A percentile compares a stretch with the other conserved stretches of the same genome.
Evolutionary conservation across 2,797 vertebrate genomes (phyloP).

Genomic region (Syngnathus rostellatus): DNA sequence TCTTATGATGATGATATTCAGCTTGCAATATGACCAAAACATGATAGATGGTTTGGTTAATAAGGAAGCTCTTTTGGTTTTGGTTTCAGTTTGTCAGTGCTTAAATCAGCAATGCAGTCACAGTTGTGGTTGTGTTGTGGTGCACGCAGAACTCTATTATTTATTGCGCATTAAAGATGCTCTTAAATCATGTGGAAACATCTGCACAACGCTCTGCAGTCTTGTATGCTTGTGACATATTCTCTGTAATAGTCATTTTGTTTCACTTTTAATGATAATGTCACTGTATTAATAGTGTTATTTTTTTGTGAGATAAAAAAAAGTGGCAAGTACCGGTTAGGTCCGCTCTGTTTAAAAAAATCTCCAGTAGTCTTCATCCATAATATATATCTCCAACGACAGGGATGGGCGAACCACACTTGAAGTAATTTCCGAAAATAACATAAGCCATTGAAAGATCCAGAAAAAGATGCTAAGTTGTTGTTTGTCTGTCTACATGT

Average conservation of each 20-base stretch:
- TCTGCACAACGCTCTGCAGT: background rate
- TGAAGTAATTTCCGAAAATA: too few relatives aligned
- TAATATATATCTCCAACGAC: too few relatives aligned
- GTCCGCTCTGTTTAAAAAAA: background rate
- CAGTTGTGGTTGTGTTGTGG: background rate
- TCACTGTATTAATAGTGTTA: too few relatives aligned
- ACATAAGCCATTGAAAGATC: too few relatives aligned
- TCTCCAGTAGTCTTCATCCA: too few relatives aligned
- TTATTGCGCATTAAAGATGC: background rate
- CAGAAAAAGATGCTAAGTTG: too few relatives aligned
- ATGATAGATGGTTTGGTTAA: background rate
- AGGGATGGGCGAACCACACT: too few relatives aligned
- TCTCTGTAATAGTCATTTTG: background rate
- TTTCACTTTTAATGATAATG: too few relatives aligned
- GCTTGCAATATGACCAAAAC: background rate
- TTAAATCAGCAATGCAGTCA: background rate
- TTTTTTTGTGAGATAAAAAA: background rate
- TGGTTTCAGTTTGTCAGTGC: background rate
- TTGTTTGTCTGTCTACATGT: too few relatives aligned
- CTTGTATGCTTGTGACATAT: background rate
- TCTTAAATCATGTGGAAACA: background rate
- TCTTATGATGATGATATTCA: background rate
- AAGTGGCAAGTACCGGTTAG: background rate
- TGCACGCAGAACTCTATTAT: background rate
- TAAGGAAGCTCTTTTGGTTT: constrained; percentile 1